Percentiles rank a stretch among this genome's conserved stretches.
phyloP scores from a whole-genome alignment of 1,140 invertebrate genomes.

The Conopomorpha cramerella region DNA sequence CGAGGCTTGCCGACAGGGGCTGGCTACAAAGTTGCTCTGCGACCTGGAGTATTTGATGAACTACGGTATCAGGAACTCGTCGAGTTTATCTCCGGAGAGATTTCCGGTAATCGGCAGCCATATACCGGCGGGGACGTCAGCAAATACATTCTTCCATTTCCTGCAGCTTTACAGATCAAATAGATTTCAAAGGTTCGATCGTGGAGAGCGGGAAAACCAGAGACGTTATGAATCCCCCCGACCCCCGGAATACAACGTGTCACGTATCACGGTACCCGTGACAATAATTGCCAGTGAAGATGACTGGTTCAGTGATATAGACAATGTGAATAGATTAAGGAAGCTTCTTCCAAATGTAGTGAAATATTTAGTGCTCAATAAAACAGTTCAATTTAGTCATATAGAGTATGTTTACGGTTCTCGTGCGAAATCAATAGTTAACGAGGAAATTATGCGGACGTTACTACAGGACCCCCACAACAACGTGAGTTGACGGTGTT shows the following conservation, averaged over 20 bases:
- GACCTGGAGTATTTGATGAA: slow-evolving; percentile 20
- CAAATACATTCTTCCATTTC: slow-evolving; percentile 32
- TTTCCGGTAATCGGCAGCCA: slow-evolving; percentile 28
- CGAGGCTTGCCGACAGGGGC: slow-evolving; percentile 19
- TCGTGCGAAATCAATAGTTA: too few species aligned
- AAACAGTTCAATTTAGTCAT: slow-evolving; percentile 29
- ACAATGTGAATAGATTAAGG: slow-evolving; percentile 19
- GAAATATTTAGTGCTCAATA: slow-evolving; percentile 17
- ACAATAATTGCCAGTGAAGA: slow-evolving; percentile 24
- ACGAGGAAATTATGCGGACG: too few species aligned
- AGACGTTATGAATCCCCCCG: slow-evolving; percentile 15
- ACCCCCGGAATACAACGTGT: slow-evolving; percentile 30
- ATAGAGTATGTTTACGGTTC: slow-evolving; percentile 38
- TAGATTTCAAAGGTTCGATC: slow-evolving; percentile 31
- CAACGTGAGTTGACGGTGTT: too few species aligned
- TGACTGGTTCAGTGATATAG: slow-evolving; percentile 28
- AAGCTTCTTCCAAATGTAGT: slow-evolving; percentile 18
- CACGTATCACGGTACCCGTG: slow-evolving; percentile 18
- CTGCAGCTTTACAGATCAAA: slow-evolving; percentile 26
- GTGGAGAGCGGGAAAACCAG: slow-evolving; percentile 21
- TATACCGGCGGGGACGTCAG: slow-evolving; percentile 27
- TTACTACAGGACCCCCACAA: too few species aligned
- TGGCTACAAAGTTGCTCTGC: slow-evolving; percentile 15
- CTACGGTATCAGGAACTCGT: slow-evolving; percentile 23
- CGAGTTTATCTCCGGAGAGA: slow-evolving; percentile 17